A percentile compares a stretch with the other conserved stretches of the same genome.
Conservation (phyloP, 2,888 invertebrate genomes). For the Stratiomys singularior region DNA sequence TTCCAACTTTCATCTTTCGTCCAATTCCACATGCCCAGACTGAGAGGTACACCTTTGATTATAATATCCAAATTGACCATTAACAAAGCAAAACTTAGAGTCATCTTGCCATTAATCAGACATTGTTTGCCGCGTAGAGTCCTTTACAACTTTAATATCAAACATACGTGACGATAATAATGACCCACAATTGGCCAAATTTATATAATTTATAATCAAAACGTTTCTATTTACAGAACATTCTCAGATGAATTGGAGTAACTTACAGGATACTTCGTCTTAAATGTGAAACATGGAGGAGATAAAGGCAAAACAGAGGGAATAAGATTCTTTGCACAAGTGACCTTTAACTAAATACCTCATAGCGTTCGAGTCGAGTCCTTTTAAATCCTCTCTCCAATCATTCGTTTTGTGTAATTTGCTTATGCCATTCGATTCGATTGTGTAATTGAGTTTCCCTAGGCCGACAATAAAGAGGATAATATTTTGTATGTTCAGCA, state of each 20-base stretch:
- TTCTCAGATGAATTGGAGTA: not conserved
- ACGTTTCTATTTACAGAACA: not conserved
- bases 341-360: not conserved
- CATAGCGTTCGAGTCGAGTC: not conserved
- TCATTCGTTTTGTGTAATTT: slow-evolving; percentile 17
- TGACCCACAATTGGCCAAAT: slow-evolving; percentile 1
- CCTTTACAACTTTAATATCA: no score
- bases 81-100: no score
- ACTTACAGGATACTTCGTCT: not conserved
- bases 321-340: not conserved
- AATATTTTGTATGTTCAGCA: slow-evolving; percentile 6
- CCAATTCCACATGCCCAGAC: no score
- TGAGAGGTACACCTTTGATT: no score
- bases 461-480: not conserved
- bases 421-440: slow-evolving; percentile 11
- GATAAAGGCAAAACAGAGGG: not conserved
- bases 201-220: not conserved
- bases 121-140: no score
- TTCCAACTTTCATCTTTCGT: no score
- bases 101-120: no score
- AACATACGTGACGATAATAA: no score
- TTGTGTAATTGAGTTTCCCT: slow-evolving; percentile 5
- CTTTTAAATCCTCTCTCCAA: slow-evolving; percentile 5
- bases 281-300: not conserved
- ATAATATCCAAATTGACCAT: no score